A percentile compares a stretch with the other conserved stretches of the same genome.
Conservation (phyloP, 2,797 vertebrate species). For the Melanotaenia parkinsoni region DNA sequence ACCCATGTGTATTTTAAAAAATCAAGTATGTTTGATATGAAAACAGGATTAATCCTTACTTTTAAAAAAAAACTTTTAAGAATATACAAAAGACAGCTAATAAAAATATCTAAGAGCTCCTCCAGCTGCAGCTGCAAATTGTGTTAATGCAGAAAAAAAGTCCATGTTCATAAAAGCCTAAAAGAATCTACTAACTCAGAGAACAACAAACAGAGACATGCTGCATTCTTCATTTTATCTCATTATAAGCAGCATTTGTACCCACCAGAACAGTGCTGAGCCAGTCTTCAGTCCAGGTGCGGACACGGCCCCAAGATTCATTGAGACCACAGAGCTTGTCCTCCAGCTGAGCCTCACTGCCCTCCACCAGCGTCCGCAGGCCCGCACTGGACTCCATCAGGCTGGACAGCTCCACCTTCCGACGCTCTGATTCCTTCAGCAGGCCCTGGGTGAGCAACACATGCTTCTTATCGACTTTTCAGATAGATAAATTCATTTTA, state of each 20-base stretch:
- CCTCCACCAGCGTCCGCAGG: slow-evolving; percentile 90
- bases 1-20: too few species aligned
- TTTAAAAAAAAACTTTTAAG: background rate
- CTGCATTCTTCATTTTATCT: slow-evolving; percentile 22
- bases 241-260: slow-evolving; percentile 16
- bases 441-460: slow-evolving; percentile 82
- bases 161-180: too few species aligned
- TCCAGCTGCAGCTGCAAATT: background rate
- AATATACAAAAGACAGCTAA: background rate
- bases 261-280: slow-evolving; percentile 91
- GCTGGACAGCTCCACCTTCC: slow-evolving; percentile 86
- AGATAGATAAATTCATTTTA: background rate
- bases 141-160: background rate
- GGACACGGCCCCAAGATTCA: slow-evolving; percentile 89
- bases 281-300: slow-evolving; percentile 94
- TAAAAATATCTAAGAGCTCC: background rate
- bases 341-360: slow-evolving; percentile 87
- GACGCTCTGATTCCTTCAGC: slow-evolving; percentile 92
- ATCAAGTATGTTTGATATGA: background rate
- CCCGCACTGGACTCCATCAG: slow-evolving; percentile 89
- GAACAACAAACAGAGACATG: background rate
- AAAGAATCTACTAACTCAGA: background rate
- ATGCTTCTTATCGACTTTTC: background rate
- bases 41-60: background rate
- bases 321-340: slow-evolving; percentile 89